Conservation (phyloP, 2,113 vertebrate species). For the Casuarius casuarius region DNA sequence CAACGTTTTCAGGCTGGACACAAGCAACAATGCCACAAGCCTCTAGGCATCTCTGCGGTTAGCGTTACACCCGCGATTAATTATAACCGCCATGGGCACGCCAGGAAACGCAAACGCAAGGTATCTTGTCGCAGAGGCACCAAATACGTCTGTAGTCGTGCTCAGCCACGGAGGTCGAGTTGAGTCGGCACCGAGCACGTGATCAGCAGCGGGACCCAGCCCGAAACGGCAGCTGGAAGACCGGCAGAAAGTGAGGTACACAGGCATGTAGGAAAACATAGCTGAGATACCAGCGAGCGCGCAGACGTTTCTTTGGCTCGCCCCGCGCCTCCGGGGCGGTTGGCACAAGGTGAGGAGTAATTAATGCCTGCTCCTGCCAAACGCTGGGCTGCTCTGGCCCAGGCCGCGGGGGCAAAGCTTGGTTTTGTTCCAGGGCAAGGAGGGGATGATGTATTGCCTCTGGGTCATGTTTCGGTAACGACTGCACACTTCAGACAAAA, state of each 20-base stretch:
- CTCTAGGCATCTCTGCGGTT: not conserved
- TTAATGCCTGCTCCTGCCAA: not conserved
- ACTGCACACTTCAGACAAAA: not conserved
- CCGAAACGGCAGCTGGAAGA: not conserved
- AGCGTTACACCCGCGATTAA: not conserved
- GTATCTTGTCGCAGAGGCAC: not conserved
- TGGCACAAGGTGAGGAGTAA: not conserved
- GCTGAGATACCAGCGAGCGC: not conserved
- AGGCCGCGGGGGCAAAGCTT: not conserved
- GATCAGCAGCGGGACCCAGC: not conserved
- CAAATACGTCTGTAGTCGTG: not conserved
- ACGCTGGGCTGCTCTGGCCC: not conserved
- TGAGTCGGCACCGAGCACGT: too few relatives aligned
- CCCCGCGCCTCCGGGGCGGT: fast-evolving
- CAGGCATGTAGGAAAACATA: not conserved
- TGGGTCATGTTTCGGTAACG: not conserved
- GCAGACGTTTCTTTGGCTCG: constrained; percentile 25
- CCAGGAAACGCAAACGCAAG: not conserved
- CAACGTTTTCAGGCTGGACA: not conserved
- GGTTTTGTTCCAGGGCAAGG: not conserved
- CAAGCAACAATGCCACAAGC: not conserved
- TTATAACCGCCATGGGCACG: not conserved
- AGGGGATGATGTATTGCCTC: not conserved
- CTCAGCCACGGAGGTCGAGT: not conserved
- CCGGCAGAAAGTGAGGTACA: too few relatives aligned